phyloP scores from a whole-genome alignment of 2,113 vertebrate species.

The Diadophis punctatus region DNA sequence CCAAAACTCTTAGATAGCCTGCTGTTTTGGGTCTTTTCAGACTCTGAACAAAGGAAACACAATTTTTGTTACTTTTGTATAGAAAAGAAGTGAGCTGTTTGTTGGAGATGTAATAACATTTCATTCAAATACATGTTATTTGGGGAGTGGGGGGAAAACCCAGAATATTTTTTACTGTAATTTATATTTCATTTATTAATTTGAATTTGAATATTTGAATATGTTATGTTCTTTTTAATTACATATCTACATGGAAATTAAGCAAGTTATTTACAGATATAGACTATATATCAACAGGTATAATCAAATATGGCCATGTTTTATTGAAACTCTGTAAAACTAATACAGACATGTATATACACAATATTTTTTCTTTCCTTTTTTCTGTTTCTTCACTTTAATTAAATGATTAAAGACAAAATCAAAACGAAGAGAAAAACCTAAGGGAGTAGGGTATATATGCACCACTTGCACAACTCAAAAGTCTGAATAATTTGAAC shows the following conservation, averaged over 20 bases:
- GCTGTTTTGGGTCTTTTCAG: not conserved
- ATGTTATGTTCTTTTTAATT: not conserved
- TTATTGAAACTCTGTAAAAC: not conserved
- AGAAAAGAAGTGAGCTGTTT: not conserved
- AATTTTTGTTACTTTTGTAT: not conserved
- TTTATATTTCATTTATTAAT: not conserved
- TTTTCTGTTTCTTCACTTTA: not conserved
- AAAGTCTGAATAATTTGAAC: not conserved
- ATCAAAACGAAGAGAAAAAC: not conserved
- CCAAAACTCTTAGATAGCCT: not conserved
- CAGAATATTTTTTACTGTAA: not conserved
- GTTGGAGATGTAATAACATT: not conserved
- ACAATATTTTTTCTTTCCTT: not conserved
- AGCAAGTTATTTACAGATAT: not conserved
- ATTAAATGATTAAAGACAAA: not conserved
- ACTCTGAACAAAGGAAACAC: not conserved
- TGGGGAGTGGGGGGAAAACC: not conserved
- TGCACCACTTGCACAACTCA: not conserved
- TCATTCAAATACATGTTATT: not conserved
- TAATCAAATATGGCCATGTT: not conserved
- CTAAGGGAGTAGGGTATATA: not conserved
- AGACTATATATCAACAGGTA: not conserved
- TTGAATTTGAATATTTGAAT: not conserved
- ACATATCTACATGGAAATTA: not conserved
- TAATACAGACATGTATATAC: not conserved